These are phyloP conservation scores for Drosophila basisetae DNA, from an alignment of 2,888 invertebrate genomes.

Conservation along the genomic window DNA sequence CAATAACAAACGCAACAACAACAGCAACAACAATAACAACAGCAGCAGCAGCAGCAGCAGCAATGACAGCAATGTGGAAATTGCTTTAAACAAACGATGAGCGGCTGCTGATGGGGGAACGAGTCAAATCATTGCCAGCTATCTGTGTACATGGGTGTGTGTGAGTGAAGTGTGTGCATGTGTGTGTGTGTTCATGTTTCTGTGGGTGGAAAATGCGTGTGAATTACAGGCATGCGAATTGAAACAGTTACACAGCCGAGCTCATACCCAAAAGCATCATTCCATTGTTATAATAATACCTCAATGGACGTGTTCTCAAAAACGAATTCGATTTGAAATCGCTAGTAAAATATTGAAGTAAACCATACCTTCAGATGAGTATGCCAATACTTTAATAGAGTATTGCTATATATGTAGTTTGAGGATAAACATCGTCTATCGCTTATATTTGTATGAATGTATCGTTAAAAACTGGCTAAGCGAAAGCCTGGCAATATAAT, in stretches of 20 bases:
- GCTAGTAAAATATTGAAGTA: too few species aligned
- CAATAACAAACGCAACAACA: conserved; percentile 2
- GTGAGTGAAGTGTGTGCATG: not conserved
- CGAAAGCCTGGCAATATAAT: not conserved
- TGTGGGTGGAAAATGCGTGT: conserved; percentile 57
- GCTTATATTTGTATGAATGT: too few species aligned
- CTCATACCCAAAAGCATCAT: conserved; percentile 35
- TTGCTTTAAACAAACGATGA: conserved; percentile 71
- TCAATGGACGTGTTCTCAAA: conserved; percentile 17
- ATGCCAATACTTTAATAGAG: not conserved
- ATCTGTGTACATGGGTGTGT: not conserved
- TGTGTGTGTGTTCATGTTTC: not conserved
- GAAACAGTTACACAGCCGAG: conserved; percentile 71
- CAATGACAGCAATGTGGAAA: conserved; percentile 73
- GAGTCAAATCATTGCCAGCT: not conserved
- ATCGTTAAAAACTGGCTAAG: not conserved
- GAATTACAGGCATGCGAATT: conserved; percentile 76
- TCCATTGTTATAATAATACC: conserved; percentile 20
- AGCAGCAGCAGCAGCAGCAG: conserved; percentile 21
- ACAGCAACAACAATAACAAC: conserved; percentile 19
- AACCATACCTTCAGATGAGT: fast-evolving
- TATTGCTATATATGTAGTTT: fast-evolving
- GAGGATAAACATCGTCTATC: too few species aligned
- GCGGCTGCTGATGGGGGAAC: conserved; percentile 30
- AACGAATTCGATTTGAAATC: not conserved